These are phyloP conservation scores for Microctonus brassicae DNA, from an alignment of 2,888 invertebrate species.

Conservation along the genomic window DNA sequence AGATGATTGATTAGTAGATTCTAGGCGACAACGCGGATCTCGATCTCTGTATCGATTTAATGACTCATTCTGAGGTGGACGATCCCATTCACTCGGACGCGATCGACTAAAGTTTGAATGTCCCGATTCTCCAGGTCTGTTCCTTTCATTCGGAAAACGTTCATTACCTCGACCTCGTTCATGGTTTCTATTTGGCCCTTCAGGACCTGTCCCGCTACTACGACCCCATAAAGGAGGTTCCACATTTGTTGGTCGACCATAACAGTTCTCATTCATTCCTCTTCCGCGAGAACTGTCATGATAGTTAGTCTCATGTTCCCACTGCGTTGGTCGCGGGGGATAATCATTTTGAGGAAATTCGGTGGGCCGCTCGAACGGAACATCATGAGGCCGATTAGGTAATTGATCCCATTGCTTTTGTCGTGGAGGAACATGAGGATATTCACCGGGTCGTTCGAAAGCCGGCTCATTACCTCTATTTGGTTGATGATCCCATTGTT, in stretches of 20 bases:
- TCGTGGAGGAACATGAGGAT: constrained; percentile 27
- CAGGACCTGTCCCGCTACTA: neutral
- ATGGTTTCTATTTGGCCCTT: neutral
- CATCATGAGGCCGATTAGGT: constrained; percentile 39
- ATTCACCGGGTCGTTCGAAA: constrained; percentile 37
- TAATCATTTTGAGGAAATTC: constrained; percentile 47
- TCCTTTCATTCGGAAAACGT: constrained; percentile 44
- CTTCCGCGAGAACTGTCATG: constrained; percentile 38
- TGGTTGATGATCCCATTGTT: constrained; percentile 41
- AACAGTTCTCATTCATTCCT: constrained; percentile 43
- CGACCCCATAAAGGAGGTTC: constrained; percentile 22
- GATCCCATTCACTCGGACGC: constrained; percentile 39
- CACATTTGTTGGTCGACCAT: constrained; percentile 13
- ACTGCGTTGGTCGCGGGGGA: constrained; percentile 33
- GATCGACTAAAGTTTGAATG: constrained; percentile 39
- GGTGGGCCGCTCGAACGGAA: constrained; percentile 48
- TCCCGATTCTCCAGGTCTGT: constrained; percentile 46
- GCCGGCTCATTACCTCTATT: constrained; percentile 38
- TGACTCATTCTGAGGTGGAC: constrained; percentile 23
- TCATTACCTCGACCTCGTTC: constrained; percentile 11
- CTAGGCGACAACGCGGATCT: constrained; percentile 49
- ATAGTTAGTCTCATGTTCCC: constrained; percentile 36
- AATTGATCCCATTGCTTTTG: constrained; percentile 33
- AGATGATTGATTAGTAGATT: constrained; percentile 38
- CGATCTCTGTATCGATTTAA: constrained; percentile 37